Base-by-base conservation (phyloP, 2,888 invertebrate species). In the Apotomis turbidana region DNA sequence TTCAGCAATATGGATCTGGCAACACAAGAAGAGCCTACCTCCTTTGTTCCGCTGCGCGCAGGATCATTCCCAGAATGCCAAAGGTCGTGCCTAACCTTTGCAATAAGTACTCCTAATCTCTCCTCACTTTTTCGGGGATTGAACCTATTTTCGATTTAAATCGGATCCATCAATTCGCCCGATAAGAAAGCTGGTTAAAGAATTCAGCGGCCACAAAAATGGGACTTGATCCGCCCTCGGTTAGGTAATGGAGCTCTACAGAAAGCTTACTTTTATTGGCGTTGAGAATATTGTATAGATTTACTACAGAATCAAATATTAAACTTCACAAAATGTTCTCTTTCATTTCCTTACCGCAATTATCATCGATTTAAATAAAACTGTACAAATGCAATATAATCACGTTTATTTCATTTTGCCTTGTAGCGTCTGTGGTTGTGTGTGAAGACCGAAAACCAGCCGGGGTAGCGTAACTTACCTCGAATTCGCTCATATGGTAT, bases 81-180 rank as follows among this genome's bases (percentile, higher is more conserved):
- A 74, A 75, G 78, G 76, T 75, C 75, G 52, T 67, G 62, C 51
- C 63, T 78, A 79, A 69, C 74, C 78, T 76, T 55, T 58, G 62
- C 59, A 79, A 78, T 78, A 72, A 74, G 61, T 70, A 82, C 79
- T 82, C 78, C 76, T 76, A 80, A 79, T 80, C 80, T 78, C 78
- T 77, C 77, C 54, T 74, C 77, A 77, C 73, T 77, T 83, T 81
- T 81, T 78, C 74, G 76, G 76, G 79, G 74, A 79, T 78, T 80
- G 75, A 78, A 77, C 76, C 80, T 75, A 77, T 78, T 78, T 70
- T 79, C 75, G 63, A 69, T 69, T 71, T 68, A 46, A 68, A 72
- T 68, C 63, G 57, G 68, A 58, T 72, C 63, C 58, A 59, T 69
- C 60, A 60, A 69, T 66, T 63, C 46, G 58, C 72, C 63, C 9